Conservation (phyloP, 2,888 invertebrate genomes). For the Hylaea fasciaria region DNA sequence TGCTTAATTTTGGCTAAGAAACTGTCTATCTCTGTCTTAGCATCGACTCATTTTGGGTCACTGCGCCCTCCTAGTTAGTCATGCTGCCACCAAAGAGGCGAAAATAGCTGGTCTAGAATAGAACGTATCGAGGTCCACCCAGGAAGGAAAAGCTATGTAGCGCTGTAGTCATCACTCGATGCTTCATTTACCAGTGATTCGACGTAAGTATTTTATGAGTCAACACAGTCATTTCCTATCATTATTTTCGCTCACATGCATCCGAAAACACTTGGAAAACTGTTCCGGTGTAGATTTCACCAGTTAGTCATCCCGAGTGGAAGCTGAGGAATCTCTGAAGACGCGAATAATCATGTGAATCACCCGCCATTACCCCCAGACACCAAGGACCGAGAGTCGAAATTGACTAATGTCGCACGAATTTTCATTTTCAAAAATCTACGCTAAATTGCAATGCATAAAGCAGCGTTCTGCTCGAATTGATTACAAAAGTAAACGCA, state of each 20-base stretch:
- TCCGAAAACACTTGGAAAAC: constrained; percentile 8
- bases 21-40: no score
- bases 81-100: no score
- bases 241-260: not conserved
- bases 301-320: constrained; percentile 26
- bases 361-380: constrained; percentile 8
- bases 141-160: no score
- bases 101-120: no score
- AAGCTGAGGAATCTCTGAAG: constrained; percentile 18
- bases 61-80: no score
- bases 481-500: no score
- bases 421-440: not conserved
- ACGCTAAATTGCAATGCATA: no score
- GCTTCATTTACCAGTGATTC: not conserved
- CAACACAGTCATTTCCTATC: constrained; percentile 2
- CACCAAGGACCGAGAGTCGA: not conserved
- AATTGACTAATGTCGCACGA: not conserved
- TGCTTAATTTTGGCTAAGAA: no score
- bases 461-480: no score
- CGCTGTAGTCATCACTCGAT: no score
- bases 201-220: not conserved
- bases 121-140: no score
- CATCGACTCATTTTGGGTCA: no score
- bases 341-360: constrained; percentile 18
- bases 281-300: constrained; percentile 27